A percentile compares a stretch with the other conserved stretches of the same genome.
Evolutionary conservation across 37 sponge, comb jelly and placozoan species (phyloP).

Genomic region (Mnemiopsis leidyi): DNA sequence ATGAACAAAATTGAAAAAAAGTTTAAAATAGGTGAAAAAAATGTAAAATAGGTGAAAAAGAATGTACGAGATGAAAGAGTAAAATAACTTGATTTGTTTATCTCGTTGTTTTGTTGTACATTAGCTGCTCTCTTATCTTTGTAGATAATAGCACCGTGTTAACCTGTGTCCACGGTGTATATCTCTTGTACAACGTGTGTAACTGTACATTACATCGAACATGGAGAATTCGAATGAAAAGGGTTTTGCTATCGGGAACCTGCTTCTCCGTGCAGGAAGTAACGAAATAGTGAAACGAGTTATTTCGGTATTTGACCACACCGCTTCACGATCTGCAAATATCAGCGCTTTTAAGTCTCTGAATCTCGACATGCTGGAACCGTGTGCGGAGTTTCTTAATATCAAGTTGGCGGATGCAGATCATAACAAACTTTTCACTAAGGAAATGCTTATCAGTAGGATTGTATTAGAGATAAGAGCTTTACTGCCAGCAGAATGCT

Average conservation of each 20-base stretch:
- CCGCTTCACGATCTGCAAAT: neutral
- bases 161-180: too few relatives aligned
- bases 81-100: too few relatives aligned
- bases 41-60: too few relatives aligned
- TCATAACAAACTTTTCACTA: neutral
- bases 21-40: too few relatives aligned
- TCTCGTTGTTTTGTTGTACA: too few relatives aligned
- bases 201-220: too few relatives aligned
- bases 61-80: too few relatives aligned
- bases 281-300: slow-evolving; percentile 22
- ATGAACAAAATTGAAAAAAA: too few relatives aligned
- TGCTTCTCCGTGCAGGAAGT: neutral
- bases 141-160: too few relatives aligned
- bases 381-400: neutral
- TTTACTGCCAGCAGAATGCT: neutral
- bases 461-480: neutral
- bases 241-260: neutral
- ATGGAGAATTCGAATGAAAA: too few relatives aligned
- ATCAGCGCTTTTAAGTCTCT: neutral
- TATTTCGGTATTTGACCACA: neutral
- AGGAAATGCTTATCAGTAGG: neutral
- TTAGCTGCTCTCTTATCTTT: too few relatives aligned
- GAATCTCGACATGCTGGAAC: neutral
- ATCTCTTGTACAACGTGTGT: too few relatives aligned
- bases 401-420: neutral